A percentile compares a stretch with the other conserved stretches of the same genome.
These are phyloP conservation scores for Drosophila peninsularis DNA, from an alignment of 2,888 invertebrate genomes.

Conservation along the genomic window DNA sequence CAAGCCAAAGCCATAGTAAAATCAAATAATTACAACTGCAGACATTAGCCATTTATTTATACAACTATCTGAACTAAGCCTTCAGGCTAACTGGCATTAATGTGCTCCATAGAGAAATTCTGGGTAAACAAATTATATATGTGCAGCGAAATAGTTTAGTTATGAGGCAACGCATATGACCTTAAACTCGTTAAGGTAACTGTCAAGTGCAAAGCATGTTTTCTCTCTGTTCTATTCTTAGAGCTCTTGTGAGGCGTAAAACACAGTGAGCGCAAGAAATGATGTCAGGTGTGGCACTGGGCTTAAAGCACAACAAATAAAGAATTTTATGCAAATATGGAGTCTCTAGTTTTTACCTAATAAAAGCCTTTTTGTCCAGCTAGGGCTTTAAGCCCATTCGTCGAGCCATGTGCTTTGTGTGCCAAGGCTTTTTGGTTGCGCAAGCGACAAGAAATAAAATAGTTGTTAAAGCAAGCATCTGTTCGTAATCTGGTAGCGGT, in stretches of 20 bases:
- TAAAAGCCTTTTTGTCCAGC: background rate
- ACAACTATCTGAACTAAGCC: background rate
- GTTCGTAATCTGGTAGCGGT: slow-evolving; percentile 8
- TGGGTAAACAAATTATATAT: background rate
- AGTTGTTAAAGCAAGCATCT: slow-evolving; percentile 6
- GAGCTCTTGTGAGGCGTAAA: slow-evolving; percentile 5
- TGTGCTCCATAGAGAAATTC: background rate
- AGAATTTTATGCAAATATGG: background rate
- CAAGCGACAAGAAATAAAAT: slow-evolving; percentile 2
- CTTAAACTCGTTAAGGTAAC: slow-evolving; percentile 7
- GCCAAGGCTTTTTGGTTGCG: background rate
- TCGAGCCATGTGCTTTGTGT: background rate
- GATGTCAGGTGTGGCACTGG: slow-evolving; percentile 1
- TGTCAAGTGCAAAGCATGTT: slow-evolving; percentile 11
- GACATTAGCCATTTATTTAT: background rate
- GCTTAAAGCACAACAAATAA: background rate
- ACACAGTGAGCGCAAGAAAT: background rate
- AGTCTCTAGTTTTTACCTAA: background rate
- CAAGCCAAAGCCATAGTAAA: background rate
- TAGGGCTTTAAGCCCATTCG: background rate
- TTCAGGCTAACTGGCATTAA: background rate
- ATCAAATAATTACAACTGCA: background rate
- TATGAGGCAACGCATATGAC: background rate
- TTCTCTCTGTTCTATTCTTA: slow-evolving; percentile 2
- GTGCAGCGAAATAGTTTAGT: background rate